Base-by-base conservation (phyloP, 2,888 invertebrate species). In the Coenonympha arcania region DNA sequence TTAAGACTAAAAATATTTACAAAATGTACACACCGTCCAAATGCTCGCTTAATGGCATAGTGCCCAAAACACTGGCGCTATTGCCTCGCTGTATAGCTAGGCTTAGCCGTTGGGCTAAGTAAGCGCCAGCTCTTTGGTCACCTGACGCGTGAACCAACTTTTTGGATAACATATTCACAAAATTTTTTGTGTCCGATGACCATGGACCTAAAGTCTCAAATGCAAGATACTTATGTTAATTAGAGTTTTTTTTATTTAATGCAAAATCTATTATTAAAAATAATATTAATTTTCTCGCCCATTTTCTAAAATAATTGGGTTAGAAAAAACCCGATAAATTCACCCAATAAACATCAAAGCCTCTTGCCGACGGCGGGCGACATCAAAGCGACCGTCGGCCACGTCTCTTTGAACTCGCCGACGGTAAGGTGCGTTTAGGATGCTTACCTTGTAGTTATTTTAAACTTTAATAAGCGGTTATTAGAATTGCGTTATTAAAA, bases 301-400 rank as follows among this genome's bases (percentile, higher is more conserved):
- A 24, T 36, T 60, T 62, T 54, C 50, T 49, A 54, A n/a, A 59
- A 55, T 66, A 66, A 66, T 65, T 63, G 59, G 66, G 62, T 66
- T 51, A 72, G 62, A 65, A 71, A n/a, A 70, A 71, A 66, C 60
- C 49, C 55, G 58, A 59, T 57, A 63, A 39, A 47, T 61, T 55
- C 60, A 59, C 48, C 55, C 52, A 55, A 54, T 56, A 55, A 55
- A 64, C 62, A 64, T 66, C 64, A 66, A 66, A 69, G 63, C 50
- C 50, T 54, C 63, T 68, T 68, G 69, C 76, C 80, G 76, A 63
- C 80, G 73, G 75, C 63, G 68, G 69, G 67, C 58, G 63, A 71
- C 66, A 74, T 79, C 69, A 81, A 77, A 77, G 73, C 46, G 61
- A 73, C 71, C 76, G 58, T 78, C 79, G 69, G 68, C 48, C 28